Conservation (phyloP, 2,113 vertebrate genomes). For the Phodopus roborovskii region DNA sequence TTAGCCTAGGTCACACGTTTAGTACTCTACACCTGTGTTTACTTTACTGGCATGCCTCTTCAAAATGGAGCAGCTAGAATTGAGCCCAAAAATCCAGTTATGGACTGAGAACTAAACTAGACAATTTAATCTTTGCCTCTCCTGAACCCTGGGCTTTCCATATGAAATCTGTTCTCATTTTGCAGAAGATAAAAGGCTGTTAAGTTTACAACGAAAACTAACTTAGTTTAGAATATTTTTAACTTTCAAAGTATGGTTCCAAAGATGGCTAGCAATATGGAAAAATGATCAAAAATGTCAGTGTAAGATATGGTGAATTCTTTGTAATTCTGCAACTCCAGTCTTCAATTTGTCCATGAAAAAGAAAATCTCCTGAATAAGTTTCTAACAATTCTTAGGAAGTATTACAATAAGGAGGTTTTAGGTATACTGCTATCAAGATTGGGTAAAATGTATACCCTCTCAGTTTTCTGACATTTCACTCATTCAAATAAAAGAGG, state of each 20-base stretch:
- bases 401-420: neutral
- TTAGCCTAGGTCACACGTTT: neutral
- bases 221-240: conserved; percentile 9
- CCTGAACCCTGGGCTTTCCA: neutral
- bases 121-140: neutral
- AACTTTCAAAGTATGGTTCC: conserved; percentile 18
- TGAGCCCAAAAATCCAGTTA: neutral
- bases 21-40: neutral
- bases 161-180: conserved; percentile 13
- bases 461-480: conserved; percentile 34
- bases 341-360: neutral
- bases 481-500: conserved; percentile 25
- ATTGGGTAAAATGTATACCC: neutral
- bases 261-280: neutral
- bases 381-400: neutral
- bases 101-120: neutral
- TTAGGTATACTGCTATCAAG: neutral
- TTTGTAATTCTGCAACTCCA: neutral
- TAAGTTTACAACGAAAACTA: neutral
- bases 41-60: neutral
- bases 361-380: neutral
- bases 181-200: neutral
- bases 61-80: neutral
- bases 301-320: neutral
- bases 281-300: neutral